These are phyloP conservation scores for Chromoteleia sp. DNA, from an alignment of 2,888 invertebrate species.

Conservation along the genomic window DNA sequence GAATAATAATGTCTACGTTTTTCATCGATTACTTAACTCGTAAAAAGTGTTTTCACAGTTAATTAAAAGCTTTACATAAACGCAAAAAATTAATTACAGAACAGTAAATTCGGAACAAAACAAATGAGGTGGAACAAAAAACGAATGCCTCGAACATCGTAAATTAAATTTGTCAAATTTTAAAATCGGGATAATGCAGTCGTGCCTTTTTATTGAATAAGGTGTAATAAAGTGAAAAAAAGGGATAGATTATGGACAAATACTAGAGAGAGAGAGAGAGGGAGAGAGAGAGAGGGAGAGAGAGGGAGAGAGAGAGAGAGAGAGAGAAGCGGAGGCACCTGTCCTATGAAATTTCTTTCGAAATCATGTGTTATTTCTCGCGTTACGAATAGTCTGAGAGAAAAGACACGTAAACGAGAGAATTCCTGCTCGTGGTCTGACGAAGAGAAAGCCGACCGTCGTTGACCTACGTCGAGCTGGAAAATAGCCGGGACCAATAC, in stretches of 20 bases:
- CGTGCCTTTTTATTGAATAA: not conserved
- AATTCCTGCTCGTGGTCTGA: conserved; percentile 75
- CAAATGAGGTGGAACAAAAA: too few relatives aligned
- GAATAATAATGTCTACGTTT: too few relatives aligned
- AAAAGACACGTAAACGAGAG: conserved; percentile 76
- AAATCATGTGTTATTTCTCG: conserved; percentile 61
- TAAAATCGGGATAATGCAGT: too few relatives aligned
- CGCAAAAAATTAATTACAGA: too few relatives aligned
- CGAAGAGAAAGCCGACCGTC: conserved; percentile 82
- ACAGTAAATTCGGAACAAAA: too few relatives aligned
- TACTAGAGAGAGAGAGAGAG: not conserved
- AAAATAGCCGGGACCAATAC: conserved; percentile 71
- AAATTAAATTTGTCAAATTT: too few relatives aligned
- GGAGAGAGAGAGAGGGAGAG: conserved; percentile 7
- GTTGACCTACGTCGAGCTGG: conserved; percentile 78
- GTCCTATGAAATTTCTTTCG: conserved; percentile 62
- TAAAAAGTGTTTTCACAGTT: too few relatives aligned
- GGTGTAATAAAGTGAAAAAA: conserved; percentile 3
- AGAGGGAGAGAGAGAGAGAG: conserved; percentile 11
- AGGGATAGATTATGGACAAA: too few relatives aligned
- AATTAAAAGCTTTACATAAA: too few relatives aligned
- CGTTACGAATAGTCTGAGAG: conserved; percentile 68
- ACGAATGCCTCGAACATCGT: too few relatives aligned
- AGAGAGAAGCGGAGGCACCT: conserved; percentile 31
- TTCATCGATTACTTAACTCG: too few relatives aligned